A percentile compares a stretch with the other conserved stretches of the same genome.
phyloP scores from a whole-genome alignment of 2,888 invertebrate species.

The Oxycera nigricornis region DNA sequence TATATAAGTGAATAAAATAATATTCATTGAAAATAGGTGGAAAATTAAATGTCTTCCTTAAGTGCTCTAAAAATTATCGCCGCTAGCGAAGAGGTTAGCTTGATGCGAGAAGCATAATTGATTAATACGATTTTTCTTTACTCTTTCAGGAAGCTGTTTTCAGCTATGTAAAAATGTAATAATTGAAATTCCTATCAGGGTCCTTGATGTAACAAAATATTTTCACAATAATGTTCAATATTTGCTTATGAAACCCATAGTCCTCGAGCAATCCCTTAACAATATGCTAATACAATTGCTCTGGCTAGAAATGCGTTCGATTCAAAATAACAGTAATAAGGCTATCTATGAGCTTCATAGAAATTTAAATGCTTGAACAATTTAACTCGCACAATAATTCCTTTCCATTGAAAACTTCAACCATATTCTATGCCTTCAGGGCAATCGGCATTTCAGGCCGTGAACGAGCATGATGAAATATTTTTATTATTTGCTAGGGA shows the following conservation, averaged over 20 bases:
- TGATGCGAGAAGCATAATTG: too few species aligned
- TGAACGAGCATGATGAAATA: slow-evolving; percentile 7
- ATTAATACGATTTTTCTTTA: too few species aligned
- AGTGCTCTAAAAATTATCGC: too few species aligned
- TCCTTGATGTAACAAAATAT: neutral
- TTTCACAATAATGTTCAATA: neutral
- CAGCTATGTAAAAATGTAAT: neutral
- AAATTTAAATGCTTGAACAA: slow-evolving; percentile 40
- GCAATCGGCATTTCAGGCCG: slow-evolving; percentile 9
- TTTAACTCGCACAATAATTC: slow-evolving; percentile 5
- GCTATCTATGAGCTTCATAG: slow-evolving; percentile 36
- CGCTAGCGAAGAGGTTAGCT: too few species aligned
- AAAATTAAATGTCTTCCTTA: too few species aligned
- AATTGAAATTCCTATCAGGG: neutral
- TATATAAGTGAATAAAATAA: too few species aligned
- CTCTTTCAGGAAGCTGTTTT: neutral
- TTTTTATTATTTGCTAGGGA: slow-evolving; percentile 18
- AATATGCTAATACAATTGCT: neutral
- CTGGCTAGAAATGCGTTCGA: neutral
- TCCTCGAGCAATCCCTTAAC: neutral
- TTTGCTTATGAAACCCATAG: neutral
- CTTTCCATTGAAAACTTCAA: slow-evolving; percentile 1
- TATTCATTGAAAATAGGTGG: too few species aligned
- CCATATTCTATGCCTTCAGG: slow-evolving; percentile 10
- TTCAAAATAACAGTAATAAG: slow-evolving; percentile 19